A percentile compares a stretch with the other conserved stretches of the same genome.
These are phyloP conservation scores for Aptenodytes forsteri DNA, from an alignment of 2,113 vertebrate genomes.

Conservation along the genomic window DNA sequence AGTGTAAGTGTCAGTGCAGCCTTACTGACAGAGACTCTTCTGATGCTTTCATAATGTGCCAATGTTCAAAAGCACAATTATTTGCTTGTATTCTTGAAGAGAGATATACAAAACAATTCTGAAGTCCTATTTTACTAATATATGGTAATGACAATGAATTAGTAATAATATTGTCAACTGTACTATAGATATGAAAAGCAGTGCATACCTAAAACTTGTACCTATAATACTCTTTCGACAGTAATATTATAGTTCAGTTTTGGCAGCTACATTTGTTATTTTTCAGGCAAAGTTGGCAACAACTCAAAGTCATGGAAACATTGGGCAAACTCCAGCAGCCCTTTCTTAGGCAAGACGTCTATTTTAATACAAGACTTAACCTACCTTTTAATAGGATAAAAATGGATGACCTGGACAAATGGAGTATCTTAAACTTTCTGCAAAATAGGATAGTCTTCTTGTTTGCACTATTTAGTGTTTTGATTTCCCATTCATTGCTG, in stretches of 20 bases:
- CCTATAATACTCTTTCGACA: constrained; percentile 43
- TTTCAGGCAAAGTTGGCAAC: constrained; percentile 67
- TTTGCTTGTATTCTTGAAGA: constrained; percentile 58
- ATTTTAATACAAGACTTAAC: constrained; percentile 2
- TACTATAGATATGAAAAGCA: constrained; percentile 45
- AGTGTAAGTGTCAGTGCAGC: not conserved
- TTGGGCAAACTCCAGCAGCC: constrained; percentile 15
- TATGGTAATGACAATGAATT: constrained; percentile 56
- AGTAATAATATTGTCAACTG: constrained; percentile 43
- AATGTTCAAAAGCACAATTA: constrained; percentile 56
- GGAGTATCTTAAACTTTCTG: not conserved
- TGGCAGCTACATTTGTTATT: constrained; percentile 62
- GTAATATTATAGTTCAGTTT: constrained; percentile 43
- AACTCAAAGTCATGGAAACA: constrained; percentile 13
- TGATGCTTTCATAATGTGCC: constrained; percentile 13
- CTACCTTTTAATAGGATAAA: not conserved
- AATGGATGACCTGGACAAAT: not conserved
- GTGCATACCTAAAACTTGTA: constrained; percentile 46
- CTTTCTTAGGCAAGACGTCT: not conserved
- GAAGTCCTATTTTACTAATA: constrained; percentile 57
- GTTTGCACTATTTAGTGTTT: not conserved
- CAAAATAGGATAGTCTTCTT: not conserved
- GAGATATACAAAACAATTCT: constrained; percentile 51
- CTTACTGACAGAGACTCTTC: not conserved
- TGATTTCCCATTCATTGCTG: constrained; percentile 29